Conservation (phyloP, 1,140 invertebrate species). For the Pollicipes pollicipes region DNA sequence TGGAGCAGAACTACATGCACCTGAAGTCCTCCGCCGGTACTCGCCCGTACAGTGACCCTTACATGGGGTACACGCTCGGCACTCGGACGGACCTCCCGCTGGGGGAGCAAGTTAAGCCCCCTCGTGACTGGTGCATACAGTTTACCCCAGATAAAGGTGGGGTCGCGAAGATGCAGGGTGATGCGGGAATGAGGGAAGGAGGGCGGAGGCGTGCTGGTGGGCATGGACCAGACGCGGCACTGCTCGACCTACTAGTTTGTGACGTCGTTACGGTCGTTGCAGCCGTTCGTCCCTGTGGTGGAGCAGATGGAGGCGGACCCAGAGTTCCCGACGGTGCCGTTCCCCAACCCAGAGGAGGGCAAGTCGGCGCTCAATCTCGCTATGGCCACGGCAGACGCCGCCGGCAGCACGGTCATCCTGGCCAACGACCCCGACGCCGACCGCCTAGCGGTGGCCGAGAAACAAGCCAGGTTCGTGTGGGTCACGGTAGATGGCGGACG, state of each 20-base stretch:
- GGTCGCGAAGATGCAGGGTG: too few relatives aligned
- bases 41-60: too few relatives aligned
- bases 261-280: conserved; percentile 9
- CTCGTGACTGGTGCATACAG: too few relatives aligned
- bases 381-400: conserved; percentile 58
- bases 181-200: background rate
- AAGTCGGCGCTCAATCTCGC: conserved; percentile 71
- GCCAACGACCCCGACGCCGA: conserved; percentile 99
- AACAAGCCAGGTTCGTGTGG: conserved; percentile 24
- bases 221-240: background rate
- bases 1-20: too few relatives aligned
- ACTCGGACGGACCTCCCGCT: too few relatives aligned
- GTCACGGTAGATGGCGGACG: background rate
- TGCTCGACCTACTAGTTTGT: too few relatives aligned
- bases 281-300: conserved; percentile 54
- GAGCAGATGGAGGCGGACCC: conserved; percentile 81
- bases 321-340: conserved; percentile 89
- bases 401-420: conserved; percentile 54
- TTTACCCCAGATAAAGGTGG: too few relatives aligned
- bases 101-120: too few relatives aligned
- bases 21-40: too few relatives aligned
- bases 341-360: conserved; percentile 97
- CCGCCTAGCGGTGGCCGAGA: conserved; percentile 79
- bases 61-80: too few relatives aligned
- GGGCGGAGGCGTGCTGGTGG: too few relatives aligned